phyloP scores from a whole-genome alignment of 2,797 vertebrate genomes.

The Rhodeus uyekii region DNA sequence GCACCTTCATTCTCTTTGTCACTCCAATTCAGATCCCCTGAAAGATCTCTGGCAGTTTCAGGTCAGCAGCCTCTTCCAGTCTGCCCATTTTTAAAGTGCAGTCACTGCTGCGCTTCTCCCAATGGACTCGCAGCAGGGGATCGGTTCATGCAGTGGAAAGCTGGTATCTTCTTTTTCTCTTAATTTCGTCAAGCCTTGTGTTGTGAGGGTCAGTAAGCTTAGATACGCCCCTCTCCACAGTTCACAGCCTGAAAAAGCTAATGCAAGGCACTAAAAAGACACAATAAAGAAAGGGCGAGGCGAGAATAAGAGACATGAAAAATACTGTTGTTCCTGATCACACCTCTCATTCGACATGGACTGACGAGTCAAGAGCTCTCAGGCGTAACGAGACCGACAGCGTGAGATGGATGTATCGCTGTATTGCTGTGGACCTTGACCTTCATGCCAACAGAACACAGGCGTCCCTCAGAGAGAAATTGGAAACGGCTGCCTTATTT shows the following conservation, averaged over 20 bases:
- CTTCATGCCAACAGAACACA: conserved; percentile 39
- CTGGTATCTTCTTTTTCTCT: conserved; percentile 23
- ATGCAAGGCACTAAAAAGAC: conserved; percentile 24
- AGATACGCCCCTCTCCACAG: conserved; percentile 5
- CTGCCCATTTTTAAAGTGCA: conserved; percentile 24
- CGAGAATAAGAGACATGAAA: conserved; percentile 66
- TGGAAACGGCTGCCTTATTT: conserved; percentile 25
- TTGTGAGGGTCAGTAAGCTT: conserved; percentile 36
- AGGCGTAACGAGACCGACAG: conserved; percentile 51
- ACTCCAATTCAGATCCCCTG: not conserved
- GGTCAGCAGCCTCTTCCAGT: conserved; percentile 35
- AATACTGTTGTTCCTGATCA: conserved; percentile 46
- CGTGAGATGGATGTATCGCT: conserved; percentile 56
- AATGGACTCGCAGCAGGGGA: conserved; percentile 22
- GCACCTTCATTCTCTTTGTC: not conserved
- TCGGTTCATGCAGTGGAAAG: conserved; percentile 37
- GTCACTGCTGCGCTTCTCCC: not conserved
- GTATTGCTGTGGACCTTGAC: conserved; percentile 54
- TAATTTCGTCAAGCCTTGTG: conserved; percentile 23
- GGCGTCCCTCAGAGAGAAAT: conserved; percentile 28
- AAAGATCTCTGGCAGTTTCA: conserved; percentile 8
- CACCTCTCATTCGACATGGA: conserved; percentile 47
- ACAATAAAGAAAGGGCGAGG: conserved; percentile 45
- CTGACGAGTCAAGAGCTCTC: conserved; percentile 53
- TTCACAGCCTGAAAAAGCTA: conserved; percentile 34